Base-by-base conservation (phyloP, 2,797 vertebrate genomes). In the Chelon labrosus region DNA sequence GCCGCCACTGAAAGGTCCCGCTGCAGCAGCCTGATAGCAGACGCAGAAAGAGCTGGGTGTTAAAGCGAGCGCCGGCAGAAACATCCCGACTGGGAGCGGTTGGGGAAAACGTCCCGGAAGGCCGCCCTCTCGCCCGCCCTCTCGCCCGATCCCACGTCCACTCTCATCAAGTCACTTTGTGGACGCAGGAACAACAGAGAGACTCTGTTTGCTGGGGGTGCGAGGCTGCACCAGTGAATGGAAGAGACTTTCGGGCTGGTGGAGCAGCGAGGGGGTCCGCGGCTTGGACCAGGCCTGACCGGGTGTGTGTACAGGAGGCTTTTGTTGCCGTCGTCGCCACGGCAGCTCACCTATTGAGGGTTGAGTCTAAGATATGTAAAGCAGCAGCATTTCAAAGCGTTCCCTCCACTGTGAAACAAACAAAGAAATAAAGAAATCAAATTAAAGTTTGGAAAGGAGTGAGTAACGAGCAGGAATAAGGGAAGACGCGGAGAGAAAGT, bases 401-500 rank as follows among this genome's bases (percentile, higher is more conserved):
- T 73, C 58, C 60, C 73, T 81, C 76, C 5, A 37, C 83, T 88
- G 84, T 46, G 84, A 77, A 79, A 85, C 75, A 72, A 73, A 92
- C 86, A 91, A 88, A 85, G 85, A 93, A 64, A 87, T 82, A 91
- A 92, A 91, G 88, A 91, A 90, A 91, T 86, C 77, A 86, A 91
- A 90, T 85, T 70, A 90, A 89, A 89, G 78, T 73, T 66, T 87
- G 81, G 75, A 85, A 77, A 76, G 66, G 27, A 72, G 67, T 4
- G 70, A 66, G 79, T 67, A 63, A 66, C 70, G 58, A 69, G 71
- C 2, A 20, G 64, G 44, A 63, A 62, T 9, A 47, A 69, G 65
- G 62, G 68, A 79, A 3, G 41, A 51, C 56, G 49, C 12, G 31
- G 31, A 10, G 46, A 78, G 63, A 86, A 65, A 67, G 73, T 76